A percentile compares a stretch with the other conserved stretches of the same genome.
Conservation (phyloP, 2,113 vertebrate genomes). For the Spermophilus dauricus region DNA sequence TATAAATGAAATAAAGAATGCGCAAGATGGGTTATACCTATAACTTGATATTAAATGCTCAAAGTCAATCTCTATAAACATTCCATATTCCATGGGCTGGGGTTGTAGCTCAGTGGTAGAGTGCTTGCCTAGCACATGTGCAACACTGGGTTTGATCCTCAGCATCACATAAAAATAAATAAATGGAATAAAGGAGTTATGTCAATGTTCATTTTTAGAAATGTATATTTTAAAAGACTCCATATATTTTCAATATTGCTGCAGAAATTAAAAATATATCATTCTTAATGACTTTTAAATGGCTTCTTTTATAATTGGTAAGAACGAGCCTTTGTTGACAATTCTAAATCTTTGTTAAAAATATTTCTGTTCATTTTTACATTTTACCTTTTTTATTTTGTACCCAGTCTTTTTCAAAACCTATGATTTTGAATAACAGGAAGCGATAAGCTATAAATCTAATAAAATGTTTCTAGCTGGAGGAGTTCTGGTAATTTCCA, state of each 20-base stretch:
- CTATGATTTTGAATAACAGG: slow-evolving; percentile 47
- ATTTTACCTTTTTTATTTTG: not conserved
- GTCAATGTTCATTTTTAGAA: too few species aligned
- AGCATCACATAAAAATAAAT: too few species aligned
- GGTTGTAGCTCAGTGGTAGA: too few species aligned
- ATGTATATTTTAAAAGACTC: not conserved
- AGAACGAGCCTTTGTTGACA: not conserved
- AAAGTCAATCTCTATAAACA: not conserved
- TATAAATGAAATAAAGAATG: slow-evolving; percentile 20
- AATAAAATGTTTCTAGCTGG: slow-evolving; percentile 52
- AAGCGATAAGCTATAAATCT: slow-evolving; percentile 45
- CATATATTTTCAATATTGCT: not conserved
- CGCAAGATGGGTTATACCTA: not conserved
- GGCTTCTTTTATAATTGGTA: not conserved
- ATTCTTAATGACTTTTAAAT: not conserved
- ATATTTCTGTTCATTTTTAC: slow-evolving; percentile 47
- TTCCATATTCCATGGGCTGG: not conserved
- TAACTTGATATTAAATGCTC: not conserved
- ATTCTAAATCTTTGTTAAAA: not conserved
- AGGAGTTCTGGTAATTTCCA: slow-evolving; percentile 35
- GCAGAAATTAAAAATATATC: slow-evolving; percentile 21
- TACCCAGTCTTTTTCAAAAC: not conserved
- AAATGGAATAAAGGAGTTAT: too few species aligned
- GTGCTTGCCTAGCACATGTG: too few species aligned
- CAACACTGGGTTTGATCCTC: too few species aligned